Evolutionary conservation across 2,888 invertebrate genomes (phyloP).

Genomic region (Trichogramma evanescens): DNA sequence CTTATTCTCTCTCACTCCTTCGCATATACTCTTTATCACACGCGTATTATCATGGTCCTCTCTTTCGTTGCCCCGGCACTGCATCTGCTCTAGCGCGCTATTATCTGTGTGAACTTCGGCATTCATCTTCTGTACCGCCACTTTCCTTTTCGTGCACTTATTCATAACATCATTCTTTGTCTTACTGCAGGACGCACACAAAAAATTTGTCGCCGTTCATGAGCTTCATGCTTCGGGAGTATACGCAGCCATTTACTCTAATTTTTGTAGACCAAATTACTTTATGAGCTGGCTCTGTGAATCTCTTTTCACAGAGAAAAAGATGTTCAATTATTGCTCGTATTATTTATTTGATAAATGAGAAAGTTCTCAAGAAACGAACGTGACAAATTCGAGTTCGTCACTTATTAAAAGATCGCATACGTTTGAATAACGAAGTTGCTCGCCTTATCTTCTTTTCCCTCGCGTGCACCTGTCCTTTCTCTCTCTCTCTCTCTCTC

Average conservation of each 20-base stretch:
- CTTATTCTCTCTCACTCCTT: constrained; percentile 11
- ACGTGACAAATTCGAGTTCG: constrained; percentile 44
- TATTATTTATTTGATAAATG: no score
- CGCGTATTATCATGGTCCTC: not conserved
- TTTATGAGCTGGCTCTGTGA: no score
- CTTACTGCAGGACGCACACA: no score
- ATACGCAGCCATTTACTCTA: no score
- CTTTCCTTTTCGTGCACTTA: not conserved
- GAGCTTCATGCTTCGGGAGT: no score
- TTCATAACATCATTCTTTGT: not conserved
- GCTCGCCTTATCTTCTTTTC: constrained; percentile 32
- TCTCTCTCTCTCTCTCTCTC: constrained; percentile 17
- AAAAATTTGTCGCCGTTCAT: no score
- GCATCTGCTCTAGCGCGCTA: not conserved
- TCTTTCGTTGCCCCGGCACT: not conserved
- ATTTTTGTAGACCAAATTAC: no score
- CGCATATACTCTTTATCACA: constrained; percentile 1
- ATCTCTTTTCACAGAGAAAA: no score
- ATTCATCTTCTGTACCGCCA: not conserved
- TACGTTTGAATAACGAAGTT: constrained; percentile 43
- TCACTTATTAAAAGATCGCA: constrained; percentile 26
- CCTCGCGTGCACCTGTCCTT: constrained; percentile 24
- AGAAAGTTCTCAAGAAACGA: constrained; percentile 32
- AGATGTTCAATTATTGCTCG: no score
- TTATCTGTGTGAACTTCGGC: not conserved